phyloP scores from a whole-genome alignment of 1,140 invertebrate species.

The Mactra quadrangularis region DNA sequence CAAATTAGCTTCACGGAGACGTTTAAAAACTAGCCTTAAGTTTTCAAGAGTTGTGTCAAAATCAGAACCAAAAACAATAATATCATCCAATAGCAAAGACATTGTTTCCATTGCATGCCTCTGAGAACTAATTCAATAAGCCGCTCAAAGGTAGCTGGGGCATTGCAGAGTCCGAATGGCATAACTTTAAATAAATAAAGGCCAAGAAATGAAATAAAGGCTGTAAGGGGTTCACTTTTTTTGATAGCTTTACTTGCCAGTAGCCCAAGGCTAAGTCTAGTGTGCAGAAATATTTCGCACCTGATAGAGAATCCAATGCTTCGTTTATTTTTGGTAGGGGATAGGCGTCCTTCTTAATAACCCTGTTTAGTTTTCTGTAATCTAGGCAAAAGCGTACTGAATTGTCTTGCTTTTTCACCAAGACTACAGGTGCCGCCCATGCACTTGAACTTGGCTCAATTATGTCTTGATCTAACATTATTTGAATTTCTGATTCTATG shows the following conservation, averaged over 20 bases:
- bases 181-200: slow-evolving; percentile 58
- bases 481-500: slow-evolving; percentile 62
- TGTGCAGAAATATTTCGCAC: slow-evolving; percentile 59
- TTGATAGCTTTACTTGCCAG: slow-evolving; percentile 81
- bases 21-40: slow-evolving; percentile 58
- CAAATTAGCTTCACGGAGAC: background rate
- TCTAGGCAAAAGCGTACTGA: slow-evolving; percentile 84
- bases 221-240: slow-evolving; percentile 79
- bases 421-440: slow-evolving; percentile 83
- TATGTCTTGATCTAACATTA: slow-evolving; percentile 66
- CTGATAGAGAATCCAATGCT: slow-evolving; percentile 59
- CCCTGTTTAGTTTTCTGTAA: slow-evolving; percentile 79
- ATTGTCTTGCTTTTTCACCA: slow-evolving; percentile 83
- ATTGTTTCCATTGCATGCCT: slow-evolving; percentile 55
- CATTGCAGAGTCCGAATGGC: slow-evolving; percentile 42
- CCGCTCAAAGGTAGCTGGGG: slow-evolving; percentile 70
- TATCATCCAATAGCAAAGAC: slow-evolving; percentile 63
- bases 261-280: slow-evolving; percentile 69
- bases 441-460: slow-evolving; percentile 70
- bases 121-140: slow-evolving; percentile 67
- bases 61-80: slow-evolving; percentile 47
- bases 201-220: slow-evolving; percentile 49
- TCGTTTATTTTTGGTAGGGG: slow-evolving; percentile 69
- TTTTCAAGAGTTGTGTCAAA: slow-evolving; percentile 28
- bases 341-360: slow-evolving; percentile 67